These are phyloP conservation scores for Sorex araneus DNA, from an alignment of 2,113 vertebrate species.

Conservation along the genomic window DNA sequence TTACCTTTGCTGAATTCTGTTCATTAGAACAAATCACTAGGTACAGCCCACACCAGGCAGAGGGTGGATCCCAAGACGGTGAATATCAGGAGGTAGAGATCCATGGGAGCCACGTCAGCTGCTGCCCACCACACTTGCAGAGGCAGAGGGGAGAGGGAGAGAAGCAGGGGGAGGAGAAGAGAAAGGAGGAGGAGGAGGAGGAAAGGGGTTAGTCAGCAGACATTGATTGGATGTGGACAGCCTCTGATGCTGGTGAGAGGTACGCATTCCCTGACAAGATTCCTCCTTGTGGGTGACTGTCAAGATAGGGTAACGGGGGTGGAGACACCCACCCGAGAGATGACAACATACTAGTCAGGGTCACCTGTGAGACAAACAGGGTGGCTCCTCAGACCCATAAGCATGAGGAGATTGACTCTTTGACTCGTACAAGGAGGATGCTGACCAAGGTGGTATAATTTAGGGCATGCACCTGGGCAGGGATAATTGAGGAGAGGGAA, in stretches of 20 bases:
- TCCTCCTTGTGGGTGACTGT: background rate
- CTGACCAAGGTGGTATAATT: background rate
- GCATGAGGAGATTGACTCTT: background rate
- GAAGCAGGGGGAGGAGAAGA: background rate
- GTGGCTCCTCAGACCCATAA: background rate
- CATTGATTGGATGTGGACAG: rapidly evolving
- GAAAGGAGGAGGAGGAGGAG: background rate
- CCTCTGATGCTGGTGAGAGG: background rate
- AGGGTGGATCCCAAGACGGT: background rate
- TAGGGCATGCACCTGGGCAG: background rate
- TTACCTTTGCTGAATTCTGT: background rate
- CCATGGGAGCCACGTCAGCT: rapidly evolving
- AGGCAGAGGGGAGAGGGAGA: background rate
- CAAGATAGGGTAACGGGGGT: no score
- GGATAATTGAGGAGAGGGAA: background rate
- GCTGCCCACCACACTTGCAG: background rate
- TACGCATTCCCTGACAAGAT: rapidly evolving
- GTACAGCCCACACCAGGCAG: background rate
- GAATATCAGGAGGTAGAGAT: background rate
- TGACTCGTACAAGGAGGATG: background rate
- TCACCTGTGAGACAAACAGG: background rate
- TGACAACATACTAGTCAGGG: background rate
- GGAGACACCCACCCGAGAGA: background rate
- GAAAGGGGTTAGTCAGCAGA: background rate
- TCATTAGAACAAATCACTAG: background rate